Conservation (phyloP, 1,140 invertebrate genomes). For the Portunus trituberculatus region DNA sequence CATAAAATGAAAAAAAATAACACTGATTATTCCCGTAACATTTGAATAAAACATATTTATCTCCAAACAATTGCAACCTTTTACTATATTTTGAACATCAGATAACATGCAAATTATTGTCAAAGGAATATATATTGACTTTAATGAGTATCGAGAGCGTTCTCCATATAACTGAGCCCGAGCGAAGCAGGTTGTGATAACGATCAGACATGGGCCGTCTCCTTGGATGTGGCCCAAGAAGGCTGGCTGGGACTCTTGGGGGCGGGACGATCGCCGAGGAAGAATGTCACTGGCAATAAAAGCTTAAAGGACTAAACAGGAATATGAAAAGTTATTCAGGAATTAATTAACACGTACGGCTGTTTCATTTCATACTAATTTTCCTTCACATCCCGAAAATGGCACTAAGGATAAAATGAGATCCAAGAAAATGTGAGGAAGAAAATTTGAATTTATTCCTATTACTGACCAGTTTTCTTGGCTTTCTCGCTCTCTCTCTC, state of each 20-base stretch:
- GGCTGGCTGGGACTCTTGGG: too few species aligned
- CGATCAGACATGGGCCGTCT: neutral
- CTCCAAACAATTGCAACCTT: too few species aligned
- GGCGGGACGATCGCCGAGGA: neutral
- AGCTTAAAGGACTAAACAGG: neutral
- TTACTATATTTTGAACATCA: neutral
- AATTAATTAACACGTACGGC: neutral
- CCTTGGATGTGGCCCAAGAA: too few species aligned
- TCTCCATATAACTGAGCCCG: neutral
- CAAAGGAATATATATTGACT: neutral
- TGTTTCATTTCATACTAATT: neutral
- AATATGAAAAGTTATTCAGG: neutral
- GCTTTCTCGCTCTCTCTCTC: too few species aligned
- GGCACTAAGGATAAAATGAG: too few species aligned
- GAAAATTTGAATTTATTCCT: too few species aligned
- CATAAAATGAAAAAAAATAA: too few species aligned
- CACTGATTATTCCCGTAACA: too few species aligned
- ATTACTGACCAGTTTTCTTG: too few species aligned
- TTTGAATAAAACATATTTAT: too few species aligned
- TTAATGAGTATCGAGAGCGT: neutral
- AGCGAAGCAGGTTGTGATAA: neutral
- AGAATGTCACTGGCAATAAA: neutral
- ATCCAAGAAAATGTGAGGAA: too few species aligned
- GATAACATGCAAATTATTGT: constrained; percentile 3
- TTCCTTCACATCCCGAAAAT: too few species aligned